Base-by-base conservation (phyloP, 2,888 invertebrate species). In the Conops quadrifasciatus region DNA sequence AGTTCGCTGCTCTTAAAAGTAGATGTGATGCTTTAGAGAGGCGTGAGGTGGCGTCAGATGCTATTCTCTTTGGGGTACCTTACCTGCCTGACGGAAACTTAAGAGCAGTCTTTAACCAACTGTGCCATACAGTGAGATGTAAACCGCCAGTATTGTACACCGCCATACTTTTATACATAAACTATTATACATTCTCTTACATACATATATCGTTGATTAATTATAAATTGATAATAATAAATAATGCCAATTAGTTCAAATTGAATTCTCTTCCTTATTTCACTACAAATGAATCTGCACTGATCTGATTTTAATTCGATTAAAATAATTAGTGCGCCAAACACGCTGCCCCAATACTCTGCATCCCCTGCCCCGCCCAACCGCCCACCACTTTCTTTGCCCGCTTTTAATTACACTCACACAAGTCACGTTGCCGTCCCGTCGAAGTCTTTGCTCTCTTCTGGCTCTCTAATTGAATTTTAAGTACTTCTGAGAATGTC, bases 391-490 rank as follows among this genome's bases (percentile, higher is more conserved):
- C 1, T 5, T 5, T 16, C 53, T 58, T 13, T 5, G 21, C 16
- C 58, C 16, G 16, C 24, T 11, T 2, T 4, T 58, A 58, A 2
- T 53, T 28, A 28, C 9, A 58, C 15, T 24, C 1, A 26, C 21
- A 58, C 58, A 28, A 26, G 53, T 65, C 65, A 65, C 49, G 65
- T 51, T 26, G 15, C 24, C 65, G 19, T 16, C 9, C 19, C 11
- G 21, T 26, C 3, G 28, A 58, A 58, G 15, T 26, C 24, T 9
- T 15, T 16, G 1, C 28, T 24, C 26, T 24, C 36, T 36, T 36
- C 36, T 36, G 9, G 24, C 28, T 47, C 26, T 43, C 30, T 67
- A 67, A 67, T 67, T 67, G 67, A 67, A 67, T 45, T 67, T 58
- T 59, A 67, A 67, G 30, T 28, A 45, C 47, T 45, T 26, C n/a